Percentiles rank a stretch among this genome's conserved stretches.
Conservation (phyloP, 2,888 invertebrate genomes). For the Nebria brevicollis region DNA sequence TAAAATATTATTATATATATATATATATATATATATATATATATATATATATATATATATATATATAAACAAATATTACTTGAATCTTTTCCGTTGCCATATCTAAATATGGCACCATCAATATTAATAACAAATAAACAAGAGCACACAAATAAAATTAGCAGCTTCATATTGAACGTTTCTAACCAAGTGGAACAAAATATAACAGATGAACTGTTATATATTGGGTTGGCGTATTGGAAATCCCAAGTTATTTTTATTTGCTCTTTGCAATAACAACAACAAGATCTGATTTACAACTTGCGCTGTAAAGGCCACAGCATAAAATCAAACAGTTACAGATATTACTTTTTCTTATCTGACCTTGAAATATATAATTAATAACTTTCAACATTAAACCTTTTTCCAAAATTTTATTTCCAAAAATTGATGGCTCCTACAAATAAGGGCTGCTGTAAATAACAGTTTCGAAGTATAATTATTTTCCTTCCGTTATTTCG, state of each 20-base stretch:
- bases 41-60: too few species aligned
- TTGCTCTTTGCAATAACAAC: neutral
- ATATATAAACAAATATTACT: slow-evolving; percentile 20
- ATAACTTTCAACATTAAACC: too few species aligned
- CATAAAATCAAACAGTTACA: neutral
- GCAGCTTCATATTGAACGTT: slow-evolving; percentile 13
- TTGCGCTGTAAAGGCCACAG: too few species aligned
- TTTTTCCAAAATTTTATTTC: too few species aligned
- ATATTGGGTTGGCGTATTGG: neutral
- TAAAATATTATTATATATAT: neutral
- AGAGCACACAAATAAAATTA: slow-evolving; percentile 11
- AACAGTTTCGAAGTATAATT: too few species aligned
- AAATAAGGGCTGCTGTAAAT: too few species aligned
- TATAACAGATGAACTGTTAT: neutral
- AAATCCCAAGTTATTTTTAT: neutral
- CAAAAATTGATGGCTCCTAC: too few species aligned
- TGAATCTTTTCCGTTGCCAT: slow-evolving; percentile 11
- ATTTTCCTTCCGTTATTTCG: too few species aligned
- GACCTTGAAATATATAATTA: too few species aligned
- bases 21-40: too few species aligned
- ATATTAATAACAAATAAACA: slow-evolving; percentile 6
- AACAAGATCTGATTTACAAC: too few species aligned
- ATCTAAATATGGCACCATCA: neutral
- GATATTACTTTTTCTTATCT: too few species aligned
- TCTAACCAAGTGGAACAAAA: neutral